Base-by-base conservation (phyloP, 2,113 vertebrate species). In the Nesoenas mayeri region DNA sequence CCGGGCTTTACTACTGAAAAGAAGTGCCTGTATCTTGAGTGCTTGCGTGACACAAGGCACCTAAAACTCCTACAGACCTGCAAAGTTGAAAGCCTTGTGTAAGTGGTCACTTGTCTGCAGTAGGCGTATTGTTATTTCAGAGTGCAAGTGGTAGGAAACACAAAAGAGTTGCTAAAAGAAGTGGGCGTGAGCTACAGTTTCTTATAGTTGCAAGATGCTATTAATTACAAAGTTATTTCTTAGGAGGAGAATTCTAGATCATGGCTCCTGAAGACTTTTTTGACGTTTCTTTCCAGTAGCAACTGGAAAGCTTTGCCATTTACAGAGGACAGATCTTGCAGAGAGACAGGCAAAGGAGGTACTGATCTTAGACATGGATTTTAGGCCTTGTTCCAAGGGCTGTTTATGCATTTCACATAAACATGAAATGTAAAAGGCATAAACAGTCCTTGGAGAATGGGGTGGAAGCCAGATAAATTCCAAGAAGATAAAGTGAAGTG, bases 401-500 rank as follows among this genome's bases (percentile, higher is more conserved):
- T 95, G 53, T 95, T 92, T 71, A 36, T 74, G 24, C 48, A 1
- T 95, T 75, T 92, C 26, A 17, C 16, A 6, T 93, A 86, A 92
- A 84, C 86, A 67, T 15, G 8, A 91, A 92, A 93, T 53, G 42
- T 67, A 88, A 91, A 64, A 71, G 25, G 32, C 89, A n/a, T 91
- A 93, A 92, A 87, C 77, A 93, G 77, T 75, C 89, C 91, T 93
- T 97, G 91, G 65, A 81, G 73, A 69, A 60, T 32, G 40, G 79
- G 51, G 32, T 47, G 21, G 29, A 72, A 91, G 80, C 48, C 69
- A 89, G 69, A 93, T 29, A 64, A 42, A 81, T 87, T 84, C 57
- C 34, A 25, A 57, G 65, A 53, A 85, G 70, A 79, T 42, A 48
- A 89, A 71, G 11, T 80, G 18, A 66, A 70, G 38, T 67, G 67